Evolutionary conservation across 1,140 invertebrate genomes (phyloP), one percentile per base, ranked within the genome.

Genomic region (Lepidostoma basale): DNA sequence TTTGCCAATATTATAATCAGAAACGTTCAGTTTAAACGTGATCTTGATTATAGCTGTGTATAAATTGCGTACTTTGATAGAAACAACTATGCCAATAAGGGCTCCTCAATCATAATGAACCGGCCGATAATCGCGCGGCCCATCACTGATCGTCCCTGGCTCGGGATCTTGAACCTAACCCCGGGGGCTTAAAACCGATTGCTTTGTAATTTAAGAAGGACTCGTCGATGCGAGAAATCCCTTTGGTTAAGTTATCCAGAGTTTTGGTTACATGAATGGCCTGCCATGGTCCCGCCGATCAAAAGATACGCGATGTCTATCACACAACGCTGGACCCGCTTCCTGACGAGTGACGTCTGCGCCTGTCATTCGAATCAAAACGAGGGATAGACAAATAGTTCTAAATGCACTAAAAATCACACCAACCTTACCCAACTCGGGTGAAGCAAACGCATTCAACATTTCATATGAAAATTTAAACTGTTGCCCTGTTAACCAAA

Each of bases 181-280:
- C 66, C 47, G 18, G 30, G 60, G 60, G 67, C 14, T 69, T 69
- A 69, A 69, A 64, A 59, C 36, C 62, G 62, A 69, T 69, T 62
- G 67, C 67, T 69, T 69, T 69, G 67, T 69, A 64, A 69, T 69
- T 63, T 62, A 63, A 69, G 67, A 69, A 64, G 67, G 26, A 20
- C 45, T 25, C 4, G 52, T 54, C 4, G 26, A 62, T 68, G 67
- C 52, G 52, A 56, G 52, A 33, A 56, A 56, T 56, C 52, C 52
- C 44, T 39, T 56, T 56, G 52, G 18, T 25, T 20, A 39, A 56
- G 52, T 56, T 56, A 56, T 39, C 52, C n/a, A 10, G 52, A 56
- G 52, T 56, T 56, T 56, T 56, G 52, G 52, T 56, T 39, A 56
- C 52, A 56, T 36, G 16, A 56, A 56, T 56, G 23, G 52, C 52